These are phyloP conservation scores for Spea multiplicata DNA, from an alignment of 2,113 vertebrate species.

Conservation along the genomic window DNA sequence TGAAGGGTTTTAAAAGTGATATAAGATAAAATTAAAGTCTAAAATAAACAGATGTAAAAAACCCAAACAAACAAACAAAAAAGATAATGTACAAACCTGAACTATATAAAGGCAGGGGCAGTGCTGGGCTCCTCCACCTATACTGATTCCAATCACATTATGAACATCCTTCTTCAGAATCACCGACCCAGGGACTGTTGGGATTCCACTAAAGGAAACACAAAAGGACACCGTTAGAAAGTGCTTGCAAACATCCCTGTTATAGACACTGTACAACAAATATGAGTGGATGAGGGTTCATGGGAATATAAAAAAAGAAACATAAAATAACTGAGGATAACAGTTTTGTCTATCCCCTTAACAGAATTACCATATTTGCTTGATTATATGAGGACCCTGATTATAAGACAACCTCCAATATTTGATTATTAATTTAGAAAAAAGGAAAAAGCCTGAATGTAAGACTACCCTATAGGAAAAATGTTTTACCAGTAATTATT, in stretches of 20 bases:
- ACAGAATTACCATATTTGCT: no score
- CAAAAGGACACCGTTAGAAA: not conserved
- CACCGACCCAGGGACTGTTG: conserved; percentile 92
- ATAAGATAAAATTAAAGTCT: not conserved
- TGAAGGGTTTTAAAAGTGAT: not conserved
- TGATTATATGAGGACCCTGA: no score
- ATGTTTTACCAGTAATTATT: no score
- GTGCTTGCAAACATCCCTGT: not conserved
- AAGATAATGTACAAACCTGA: conserved; percentile 70
- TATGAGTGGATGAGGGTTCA: no score
- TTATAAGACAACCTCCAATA: no score
- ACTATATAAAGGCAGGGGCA: conserved; percentile 99
- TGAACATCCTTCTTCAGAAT: conserved; percentile 89
- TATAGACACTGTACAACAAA: no score
- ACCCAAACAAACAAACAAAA: not conserved
- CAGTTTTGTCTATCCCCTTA: no score
- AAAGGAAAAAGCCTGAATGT: no score
- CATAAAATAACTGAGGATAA: no score
- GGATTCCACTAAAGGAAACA: conserved; percentile 79
- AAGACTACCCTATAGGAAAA: no score
- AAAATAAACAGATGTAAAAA: not conserved
- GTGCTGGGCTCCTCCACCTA: conserved; percentile 94
- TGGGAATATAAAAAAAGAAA: no score
- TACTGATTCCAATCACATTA: conserved; percentile 97
- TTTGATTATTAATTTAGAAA: no score